Base-by-base conservation (phyloP, 2,113 vertebrate genomes). In the Haemorhous mexicanus region DNA sequence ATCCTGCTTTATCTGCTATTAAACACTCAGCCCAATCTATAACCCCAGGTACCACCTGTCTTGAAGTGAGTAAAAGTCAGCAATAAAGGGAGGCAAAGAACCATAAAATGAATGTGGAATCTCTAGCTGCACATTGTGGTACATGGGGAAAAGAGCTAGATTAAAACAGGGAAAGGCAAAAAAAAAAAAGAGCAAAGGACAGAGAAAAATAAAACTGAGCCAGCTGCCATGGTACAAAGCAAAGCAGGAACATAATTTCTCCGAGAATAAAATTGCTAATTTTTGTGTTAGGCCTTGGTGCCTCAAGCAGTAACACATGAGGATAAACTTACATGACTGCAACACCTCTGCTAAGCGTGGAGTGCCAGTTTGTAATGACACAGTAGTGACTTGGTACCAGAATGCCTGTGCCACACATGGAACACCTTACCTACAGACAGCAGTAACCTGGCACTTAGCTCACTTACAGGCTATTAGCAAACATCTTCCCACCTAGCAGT, bases 261-360 rank as follows among this genome's bases (percentile, higher is more conserved):
- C 33, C 3, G 6, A 33, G 64, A 73, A 49, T 6, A 46, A 50
- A 70, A 26, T 53, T 7, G 16, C 19, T 49, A 39, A 82, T 9
- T 14, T 19, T 61, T 53, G 35, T 30, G 30, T 86, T 64, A 52
- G 33, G 21, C 37, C 15, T 76, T 1, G 2, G 16, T 53, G 58
- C 50, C 67, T 73, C 56, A 55, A 86, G 56, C 3, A 73, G 16
- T 32, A 50, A 44, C 26, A 52, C 7, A 21, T 1, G 5, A 68
- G 46, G 44, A 69, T 15, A 61, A 76, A n/a, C 11, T 33, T 3
- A 9, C 6, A 15, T 8, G 11, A 50, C 17, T 43, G 32, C 56
- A 91, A 19, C 0, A 4, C 23, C 41, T 58, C 28, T 35, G 35
- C 55, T n/a, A 55, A 69, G 49, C 0, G 0, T 10, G 27, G 20